Base-by-base conservation (phyloP, 2,113 vertebrate species). In the Syngnathus scovelli region DNA sequence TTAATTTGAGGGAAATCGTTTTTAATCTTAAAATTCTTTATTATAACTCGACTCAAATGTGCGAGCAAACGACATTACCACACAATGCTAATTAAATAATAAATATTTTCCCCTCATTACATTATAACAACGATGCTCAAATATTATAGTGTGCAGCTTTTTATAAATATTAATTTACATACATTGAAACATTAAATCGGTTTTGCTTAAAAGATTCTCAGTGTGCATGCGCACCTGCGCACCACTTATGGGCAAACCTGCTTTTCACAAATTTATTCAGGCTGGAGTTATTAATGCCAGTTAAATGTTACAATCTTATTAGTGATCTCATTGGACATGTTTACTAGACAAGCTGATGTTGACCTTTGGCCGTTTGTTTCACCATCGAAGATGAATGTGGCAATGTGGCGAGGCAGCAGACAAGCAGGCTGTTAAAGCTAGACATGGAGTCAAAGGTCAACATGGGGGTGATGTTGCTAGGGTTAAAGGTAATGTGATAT, bases 361-460 rank as follows among this genome's bases (percentile, higher is more conserved):
- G 90, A 92, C 85, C 90, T 88, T 85, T 91, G 90, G 92, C 92
- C 75, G 90, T 85, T 85, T 87, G 90, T 92, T 93, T 92, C 86
- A 86, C 90, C 90, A 88, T 89, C 89, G 90, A 85, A 90, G 37
- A 61, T 89, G 91, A 92, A 93, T 92, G 90, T 87, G 90, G 89
- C 92, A 89, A 91, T 90, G 92, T 83, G 83, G 83, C 39, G 23
- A 85, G 83, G 90, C 90, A 90, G 90, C 92, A 90, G 74, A 85
- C 88, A 89, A 90, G 89, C 90, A 89, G 92, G 89, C 91, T 91
- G 89, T 89, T 60, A 90, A 90, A 83, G 89, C 91, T 90, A 87
- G 89, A 91, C 87, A 84, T 89, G 92, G 92, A 92, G 91, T 89
- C 77, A 88, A 87, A 92, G 93, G 92, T 92, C 92, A 92, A 91